A percentile compares a stretch with the other conserved stretches of the same genome.
Evolutionary conservation across 2,888 invertebrate genomes (phyloP).

Genomic region (Morinoia aosen): DNA sequence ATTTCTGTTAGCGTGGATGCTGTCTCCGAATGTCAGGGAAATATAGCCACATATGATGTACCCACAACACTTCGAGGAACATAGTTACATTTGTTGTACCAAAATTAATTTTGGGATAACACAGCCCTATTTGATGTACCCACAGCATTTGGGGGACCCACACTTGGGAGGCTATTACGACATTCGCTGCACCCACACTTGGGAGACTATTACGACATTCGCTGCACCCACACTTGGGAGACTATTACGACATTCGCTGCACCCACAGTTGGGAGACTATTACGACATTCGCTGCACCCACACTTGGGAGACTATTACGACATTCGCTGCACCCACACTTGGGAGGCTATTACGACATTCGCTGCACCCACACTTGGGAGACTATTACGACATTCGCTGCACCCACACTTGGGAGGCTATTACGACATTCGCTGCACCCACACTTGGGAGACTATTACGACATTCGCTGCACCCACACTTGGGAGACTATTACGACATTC

Average conservation of each 20-base stretch:
- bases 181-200: constrained; percentile 55
- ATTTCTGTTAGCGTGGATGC: too few species aligned
- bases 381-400: neutral
- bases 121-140: neutral
- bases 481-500: neutral
- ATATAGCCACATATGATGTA: too few species aligned
- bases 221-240: neutral
- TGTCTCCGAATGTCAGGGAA: too few species aligned
- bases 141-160: neutral
- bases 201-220: neutral
- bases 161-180: neutral
- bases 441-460: neutral
- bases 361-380: too few species aligned
- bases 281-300: neutral
- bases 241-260: neutral
- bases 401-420: constrained; percentile 57
- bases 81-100: too few species aligned
- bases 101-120: too few species aligned
- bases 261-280: neutral
- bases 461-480: neutral
- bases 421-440: neutral
- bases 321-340: neutral
- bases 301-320: neutral
- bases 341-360: neutral
- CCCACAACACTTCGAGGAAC: too few species aligned